phyloP scores from a whole-genome alignment of 2,888 invertebrate genomes.

The Tipula unca region DNA sequence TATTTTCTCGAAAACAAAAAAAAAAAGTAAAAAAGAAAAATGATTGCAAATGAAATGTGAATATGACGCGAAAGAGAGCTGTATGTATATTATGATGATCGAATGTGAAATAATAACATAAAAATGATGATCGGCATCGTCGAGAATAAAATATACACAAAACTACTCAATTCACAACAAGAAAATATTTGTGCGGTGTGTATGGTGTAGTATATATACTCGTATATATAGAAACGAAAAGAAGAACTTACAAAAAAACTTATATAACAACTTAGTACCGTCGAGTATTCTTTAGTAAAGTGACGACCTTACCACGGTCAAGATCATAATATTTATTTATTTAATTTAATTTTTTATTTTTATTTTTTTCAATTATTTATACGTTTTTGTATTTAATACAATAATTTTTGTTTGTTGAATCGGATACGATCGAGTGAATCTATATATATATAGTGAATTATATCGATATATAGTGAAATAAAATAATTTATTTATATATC shows the following conservation, averaged over 20 bases:
- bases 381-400: neutral
- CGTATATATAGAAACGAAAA: neutral
- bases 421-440: neutral
- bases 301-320: conserved; percentile 42
- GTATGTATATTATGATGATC: conserved; percentile 24
- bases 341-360: conserved; percentile 9
- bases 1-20: neutral
- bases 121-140: conserved; percentile 26
- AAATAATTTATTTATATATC: neutral
- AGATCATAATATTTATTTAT: conserved; percentile 27
- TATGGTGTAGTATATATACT: neutral
- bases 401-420: neutral
- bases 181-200: neutral
- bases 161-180: conserved; percentile 1
- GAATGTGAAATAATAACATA: conserved; percentile 26
- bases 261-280: conserved; percentile 43
- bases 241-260: conserved; percentile 39
- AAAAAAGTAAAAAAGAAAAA: no score
- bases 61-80: conserved; percentile 19
- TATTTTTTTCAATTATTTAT: neutral
- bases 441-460: neutral
- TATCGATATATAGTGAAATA: neutral
- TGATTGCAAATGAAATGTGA: conserved; percentile 17
- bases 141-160: conserved; percentile 22
- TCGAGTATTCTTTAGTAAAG: conserved; percentile 42